A percentile compares a stretch with the other conserved stretches of the same genome.
Evolutionary conservation across 2,888 invertebrate species (phyloP).

Genomic region (Leptodirus hochenwartii): DNA sequence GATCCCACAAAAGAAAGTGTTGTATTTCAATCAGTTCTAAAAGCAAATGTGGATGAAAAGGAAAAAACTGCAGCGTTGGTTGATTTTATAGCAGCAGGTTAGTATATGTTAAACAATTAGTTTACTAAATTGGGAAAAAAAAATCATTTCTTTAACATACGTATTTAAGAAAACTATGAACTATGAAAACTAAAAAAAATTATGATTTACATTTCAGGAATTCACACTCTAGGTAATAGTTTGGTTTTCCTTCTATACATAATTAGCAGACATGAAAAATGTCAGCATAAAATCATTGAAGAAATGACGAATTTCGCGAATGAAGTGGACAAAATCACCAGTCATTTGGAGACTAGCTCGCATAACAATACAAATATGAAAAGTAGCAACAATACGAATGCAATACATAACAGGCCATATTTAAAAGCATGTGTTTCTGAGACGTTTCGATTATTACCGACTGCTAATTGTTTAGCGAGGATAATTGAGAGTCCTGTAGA

Average conservation of each 20-base stretch:
- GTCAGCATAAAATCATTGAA: slow-evolving; percentile 44
- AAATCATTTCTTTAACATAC: slow-evolving; percentile 2
- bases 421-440: slow-evolving; percentile 57
- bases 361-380: slow-evolving; percentile 5
- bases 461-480: slow-evolving; percentile 62
- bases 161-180: no score
- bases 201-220: no score
- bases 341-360: background rate
- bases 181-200: no score
- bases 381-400: background rate
- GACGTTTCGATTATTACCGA: slow-evolving; percentile 54
- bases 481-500: slow-evolving; percentile 53
- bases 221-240: slow-evolving; percentile 74
- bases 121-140: background rate
- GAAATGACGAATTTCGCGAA: slow-evolving; percentile 28
- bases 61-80: slow-evolving; percentile 75
- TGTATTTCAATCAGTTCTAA: slow-evolving; percentile 57
- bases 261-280: slow-evolving; percentile 46
- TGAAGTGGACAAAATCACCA: no score
- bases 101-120: no score
- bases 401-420: slow-evolving; percentile 7
- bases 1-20: slow-evolving; percentile 38
- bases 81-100: slow-evolving; percentile 76
- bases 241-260: slow-evolving; percentile 59
- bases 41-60: slow-evolving; percentile 51